Evolutionary conservation across 2,797 vertebrate genomes (phyloP).

Genomic region (Lutjanus campechanus): DNA sequence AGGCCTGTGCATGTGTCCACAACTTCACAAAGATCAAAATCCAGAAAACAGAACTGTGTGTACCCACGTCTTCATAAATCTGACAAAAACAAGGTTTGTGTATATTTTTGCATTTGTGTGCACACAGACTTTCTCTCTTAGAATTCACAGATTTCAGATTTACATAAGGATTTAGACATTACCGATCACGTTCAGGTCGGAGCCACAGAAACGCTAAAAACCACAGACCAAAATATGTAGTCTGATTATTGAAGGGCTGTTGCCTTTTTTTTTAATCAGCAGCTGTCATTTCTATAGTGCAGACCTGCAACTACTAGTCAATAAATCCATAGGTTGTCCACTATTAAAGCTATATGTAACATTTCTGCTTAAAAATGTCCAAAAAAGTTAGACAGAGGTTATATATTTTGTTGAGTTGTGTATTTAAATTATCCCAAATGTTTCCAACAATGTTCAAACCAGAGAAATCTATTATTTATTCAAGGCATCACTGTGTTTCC

Average conservation of each 20-base stretch:
- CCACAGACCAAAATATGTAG: not conserved
- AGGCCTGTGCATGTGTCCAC: slow-evolving; percentile 4
- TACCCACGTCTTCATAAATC: not conserved
- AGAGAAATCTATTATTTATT: too few relatives aligned
- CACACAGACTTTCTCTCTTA: not conserved
- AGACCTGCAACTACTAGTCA: not conserved
- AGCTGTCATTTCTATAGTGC: not conserved
- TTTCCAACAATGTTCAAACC: too few relatives aligned
- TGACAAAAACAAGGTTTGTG: not conserved
- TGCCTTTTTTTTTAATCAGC: not conserved
- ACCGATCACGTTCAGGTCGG: not conserved
- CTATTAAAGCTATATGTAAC: too few relatives aligned
- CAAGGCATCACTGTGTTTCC: too few relatives aligned
- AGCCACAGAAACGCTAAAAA: not conserved
- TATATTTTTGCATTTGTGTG: not conserved
- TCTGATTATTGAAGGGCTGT: not conserved
- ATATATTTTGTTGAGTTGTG: too few relatives aligned
- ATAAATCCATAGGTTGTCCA: too few relatives aligned
- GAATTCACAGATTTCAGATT: not conserved
- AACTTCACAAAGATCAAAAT: slow-evolving; percentile 4
- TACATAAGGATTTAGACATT: not conserved
- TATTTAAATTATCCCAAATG: too few relatives aligned
- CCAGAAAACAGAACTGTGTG: not conserved
- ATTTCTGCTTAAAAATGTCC: too few relatives aligned
- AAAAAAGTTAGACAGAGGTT: too few relatives aligned